Base-by-base conservation (phyloP, 2,888 invertebrate species). In the Cosmorhoe ocellata region DNA sequence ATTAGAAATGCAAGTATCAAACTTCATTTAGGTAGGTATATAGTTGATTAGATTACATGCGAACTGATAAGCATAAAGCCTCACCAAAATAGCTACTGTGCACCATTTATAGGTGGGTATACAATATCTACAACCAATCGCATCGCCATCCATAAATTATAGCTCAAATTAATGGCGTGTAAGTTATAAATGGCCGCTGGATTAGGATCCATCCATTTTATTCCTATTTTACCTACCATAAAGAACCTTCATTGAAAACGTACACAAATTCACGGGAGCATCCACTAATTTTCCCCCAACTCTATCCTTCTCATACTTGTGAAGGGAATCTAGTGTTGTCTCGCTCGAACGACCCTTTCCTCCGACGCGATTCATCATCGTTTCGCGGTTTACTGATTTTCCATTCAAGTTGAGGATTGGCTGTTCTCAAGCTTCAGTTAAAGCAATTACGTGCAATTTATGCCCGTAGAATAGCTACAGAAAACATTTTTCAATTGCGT, bases 161-260 rank as follows among this genome's bases (percentile, higher is more conserved):
- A 87, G 81, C 83, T 84, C 85, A 85, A 90, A 88, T 89, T 90
- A 90, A 90, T 90, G 89, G 86, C 81, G 87, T 89, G 89, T 88
- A 80, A 89, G 86, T 86, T 90, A 89, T 89, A 89, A 89, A 90
- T 90, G 89, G 87, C 84, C 79, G 79, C 63, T 64, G 85, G 89
- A 89, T 89, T 90, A 89, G 80, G 83, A 71, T 59, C 81, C 81
- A 86, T 85, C 86, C 86, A 76, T 86, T 89, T 90, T 87, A 85
- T 88, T 88, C 87, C 88, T 86, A 87, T 87, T 88, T 88, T 88
- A 87, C 88, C 88, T 88, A 87, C 87, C 81, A 82, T 84, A 81
- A 89, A 86, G 85, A 84, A 81, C 83, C 81, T 86, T 88, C 87
- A 90, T 89, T 90, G 90, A 89, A 89, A 86, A 84, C 83, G 82